A percentile compares a stretch with the other conserved stretches of the same genome.
These are phyloP conservation scores for Xyrichtys novacula DNA, from an alignment of 2,797 vertebrate genomes.

Conservation along the genomic window DNA sequence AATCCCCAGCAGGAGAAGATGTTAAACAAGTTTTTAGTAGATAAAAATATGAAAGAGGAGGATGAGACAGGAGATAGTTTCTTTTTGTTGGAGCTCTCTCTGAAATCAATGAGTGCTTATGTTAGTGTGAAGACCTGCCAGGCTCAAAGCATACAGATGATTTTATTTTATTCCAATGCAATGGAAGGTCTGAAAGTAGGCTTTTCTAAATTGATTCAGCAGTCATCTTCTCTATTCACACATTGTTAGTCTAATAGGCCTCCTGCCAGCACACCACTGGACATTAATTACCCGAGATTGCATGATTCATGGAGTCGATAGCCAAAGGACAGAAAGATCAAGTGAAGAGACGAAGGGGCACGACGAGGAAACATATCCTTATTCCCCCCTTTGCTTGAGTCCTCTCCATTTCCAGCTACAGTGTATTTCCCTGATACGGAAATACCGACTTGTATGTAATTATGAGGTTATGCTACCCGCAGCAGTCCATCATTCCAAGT, in stretches of 20 bases:
- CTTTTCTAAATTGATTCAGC: constrained; percentile 22
- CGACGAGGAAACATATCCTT: constrained; percentile 66
- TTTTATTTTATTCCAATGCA: constrained; percentile 26
- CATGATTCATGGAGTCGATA: constrained; percentile 74
- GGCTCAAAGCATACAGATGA: constrained; percentile 24
- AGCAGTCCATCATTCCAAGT: constrained; percentile 78
- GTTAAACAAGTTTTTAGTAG: constrained; percentile 5
- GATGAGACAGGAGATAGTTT: constrained; percentile 12
- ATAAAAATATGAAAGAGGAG: constrained; percentile 14
- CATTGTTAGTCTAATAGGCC: constrained; percentile 30
- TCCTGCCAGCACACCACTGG: constrained; percentile 54
- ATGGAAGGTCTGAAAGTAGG: constrained; percentile 2
- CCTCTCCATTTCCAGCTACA: constrained; percentile 77
- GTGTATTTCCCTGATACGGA: constrained; percentile 84
- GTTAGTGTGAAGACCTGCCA: constrained; percentile 17
- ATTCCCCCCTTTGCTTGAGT: constrained; percentile 68
- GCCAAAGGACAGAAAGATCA: constrained; percentile 69
- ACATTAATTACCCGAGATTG: constrained; percentile 68
- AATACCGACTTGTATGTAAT: constrained; percentile 88
- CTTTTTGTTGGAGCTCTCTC: constrained; percentile 29
- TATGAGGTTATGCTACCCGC: constrained; percentile 81
- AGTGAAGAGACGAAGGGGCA: constrained; percentile 63
- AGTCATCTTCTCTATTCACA: constrained; percentile 30
- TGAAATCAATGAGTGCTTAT: constrained; percentile 39
- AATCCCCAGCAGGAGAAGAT: constrained; percentile 40